Evolutionary conservation across 2,113 vertebrate species (phyloP), one percentile per base, ranked within the genome.

Genomic region (Glareola pratincola): DNA sequence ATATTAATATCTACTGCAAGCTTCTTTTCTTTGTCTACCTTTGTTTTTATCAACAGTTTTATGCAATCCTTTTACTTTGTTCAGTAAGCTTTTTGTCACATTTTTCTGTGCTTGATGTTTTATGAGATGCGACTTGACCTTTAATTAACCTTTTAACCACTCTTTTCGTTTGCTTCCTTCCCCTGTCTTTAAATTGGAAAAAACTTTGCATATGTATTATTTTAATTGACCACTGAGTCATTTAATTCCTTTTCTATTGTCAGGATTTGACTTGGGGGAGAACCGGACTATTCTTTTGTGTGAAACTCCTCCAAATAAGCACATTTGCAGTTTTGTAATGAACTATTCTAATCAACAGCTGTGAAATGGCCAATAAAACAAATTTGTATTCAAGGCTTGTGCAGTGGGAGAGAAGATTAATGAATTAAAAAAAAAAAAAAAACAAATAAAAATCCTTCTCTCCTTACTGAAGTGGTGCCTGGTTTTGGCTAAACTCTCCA

Each of bases 301-400:
- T 37, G 37, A 82, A 73, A 69, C 74, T 85, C 81, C 62, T 91
- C 77, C 94, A 95, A 96, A 90, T 73, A 92, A 95, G 54, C 77
- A 80, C 47, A 73, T 95, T 94, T 91, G 74, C 66, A 90, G 84
- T 92, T 97, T 90, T 79, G 84, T 80, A 92, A 92, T 85, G 89
- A 92, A 91, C 92, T 94, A 50, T 92, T 95, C 92, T 96, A 95
- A 97, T 95, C 96, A 95, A 91, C 92, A 91, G 96, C 92, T 97
- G 89, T 79, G 69, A 94, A 94, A 97, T 63, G 63, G 87, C 89
- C 81, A 97, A 96, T 96, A 89, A 97, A 94, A 23, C 57, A 66
- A 79, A 96, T 96, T 87, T 94, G 77, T 68, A 94, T 92, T 85
- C 94, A 69, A 48, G 1, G 1, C 14, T 95, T 18, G 32, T 92